phyloP scores from a whole-genome alignment of 2,888 invertebrate species.

The Incurvaria masculella region DNA sequence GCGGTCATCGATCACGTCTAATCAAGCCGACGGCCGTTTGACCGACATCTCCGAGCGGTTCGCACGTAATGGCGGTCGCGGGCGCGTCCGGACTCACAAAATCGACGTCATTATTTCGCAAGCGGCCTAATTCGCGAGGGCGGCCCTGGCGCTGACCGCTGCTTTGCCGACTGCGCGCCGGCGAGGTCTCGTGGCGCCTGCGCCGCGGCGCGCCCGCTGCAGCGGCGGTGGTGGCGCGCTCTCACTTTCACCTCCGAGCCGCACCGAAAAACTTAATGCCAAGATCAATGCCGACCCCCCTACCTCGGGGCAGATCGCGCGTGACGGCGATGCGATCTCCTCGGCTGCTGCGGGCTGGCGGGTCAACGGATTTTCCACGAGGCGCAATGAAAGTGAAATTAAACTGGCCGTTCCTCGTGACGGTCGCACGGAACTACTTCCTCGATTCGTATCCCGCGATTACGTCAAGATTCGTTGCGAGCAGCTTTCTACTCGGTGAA shows the following conservation, averaged over 20 bases:
- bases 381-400: constrained; percentile 46
- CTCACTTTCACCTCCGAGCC: constrained; percentile 41
- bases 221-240: constrained; percentile 18
- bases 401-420: constrained; percentile 29
- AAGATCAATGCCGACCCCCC: constrained; percentile 26
- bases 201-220: constrained; percentile 43
- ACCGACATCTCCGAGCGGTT: constrained; percentile 41
- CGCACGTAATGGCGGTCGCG: constrained; percentile 39
- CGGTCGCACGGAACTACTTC: constrained; percentile 12
- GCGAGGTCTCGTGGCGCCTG: neutral
- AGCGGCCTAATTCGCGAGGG: constrained; percentile 37
- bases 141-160: neutral
- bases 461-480: too few species aligned
- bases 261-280: constrained; percentile 17
- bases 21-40: constrained; percentile 35
- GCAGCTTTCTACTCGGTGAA: too few species aligned
- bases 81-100: constrained; percentile 23
- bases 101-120: constrained; percentile 49
- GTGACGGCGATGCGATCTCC: constrained; percentile 4
- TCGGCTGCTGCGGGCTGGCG: constrained; percentile 2
- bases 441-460: too few species aligned
- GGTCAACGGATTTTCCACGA: constrained; percentile 29
- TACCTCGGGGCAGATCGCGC: constrained; percentile 19
- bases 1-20: constrained; percentile 12
- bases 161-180: neutral